These are phyloP conservation scores for Dipodomys ordii DNA, from an alignment of 2,113 vertebrate genomes.

Conservation along the genomic window DNA sequence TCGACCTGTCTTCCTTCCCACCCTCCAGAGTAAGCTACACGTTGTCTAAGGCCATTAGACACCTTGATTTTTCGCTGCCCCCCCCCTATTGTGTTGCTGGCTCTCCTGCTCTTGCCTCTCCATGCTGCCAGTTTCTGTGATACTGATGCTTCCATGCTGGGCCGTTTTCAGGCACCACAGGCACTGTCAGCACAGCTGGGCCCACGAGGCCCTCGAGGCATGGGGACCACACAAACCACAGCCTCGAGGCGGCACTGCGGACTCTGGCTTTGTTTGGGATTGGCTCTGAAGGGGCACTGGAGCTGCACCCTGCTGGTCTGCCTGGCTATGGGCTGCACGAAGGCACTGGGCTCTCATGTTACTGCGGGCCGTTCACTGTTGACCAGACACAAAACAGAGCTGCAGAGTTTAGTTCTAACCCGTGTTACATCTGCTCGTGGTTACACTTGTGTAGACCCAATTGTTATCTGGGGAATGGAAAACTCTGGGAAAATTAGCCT, in stretches of 20 bases:
- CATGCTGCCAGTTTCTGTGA: no score
- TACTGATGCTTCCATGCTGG: no score
- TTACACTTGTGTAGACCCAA: not conserved
- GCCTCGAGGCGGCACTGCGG: no score
- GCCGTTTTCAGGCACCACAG: no score
- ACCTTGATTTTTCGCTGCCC: not conserved
- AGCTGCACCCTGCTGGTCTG: not conserved
- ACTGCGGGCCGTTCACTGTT: not conserved
- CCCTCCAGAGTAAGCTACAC: not conserved
- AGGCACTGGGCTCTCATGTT: not conserved
- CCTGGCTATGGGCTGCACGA: not conserved
- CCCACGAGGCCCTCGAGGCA: no score
- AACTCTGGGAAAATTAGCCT: not conserved
- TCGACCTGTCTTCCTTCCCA: not conserved
- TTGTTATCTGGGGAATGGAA: not conserved
- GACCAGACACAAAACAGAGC: not conserved
- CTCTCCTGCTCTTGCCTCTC: not conserved
- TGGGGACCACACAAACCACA: no score
- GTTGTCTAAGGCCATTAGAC: not conserved
- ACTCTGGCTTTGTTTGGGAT: no score
- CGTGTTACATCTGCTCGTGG: not conserved
- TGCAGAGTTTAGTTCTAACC: not conserved
- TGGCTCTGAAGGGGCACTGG: not conserved
- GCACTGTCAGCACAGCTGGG: no score
- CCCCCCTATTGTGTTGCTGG: constrained; percentile 4